phyloP scores from a whole-genome alignment of 2,113 vertebrate genomes.

The Urocitellus parryii region DNA sequence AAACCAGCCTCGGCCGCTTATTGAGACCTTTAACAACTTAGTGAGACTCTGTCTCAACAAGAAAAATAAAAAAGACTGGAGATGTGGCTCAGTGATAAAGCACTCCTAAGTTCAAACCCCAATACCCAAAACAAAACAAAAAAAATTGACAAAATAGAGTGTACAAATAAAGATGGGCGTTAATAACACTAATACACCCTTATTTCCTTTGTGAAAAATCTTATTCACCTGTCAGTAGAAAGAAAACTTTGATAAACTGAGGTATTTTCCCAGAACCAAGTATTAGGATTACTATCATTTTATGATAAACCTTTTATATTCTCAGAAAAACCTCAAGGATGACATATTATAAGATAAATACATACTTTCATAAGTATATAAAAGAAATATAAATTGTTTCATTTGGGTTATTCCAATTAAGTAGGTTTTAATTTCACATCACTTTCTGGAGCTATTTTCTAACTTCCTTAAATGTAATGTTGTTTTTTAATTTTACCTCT shows the following conservation, averaged over 20 bases:
- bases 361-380: not conserved
- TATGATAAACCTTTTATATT: not conserved
- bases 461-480: not conserved
- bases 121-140: too few species aligned
- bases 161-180: not conserved
- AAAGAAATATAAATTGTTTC: conserved; percentile 39
- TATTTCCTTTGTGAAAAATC: not conserved
- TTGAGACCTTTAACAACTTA: too few species aligned
- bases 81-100: too few species aligned
- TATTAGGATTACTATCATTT: not conserved
- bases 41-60: too few species aligned
- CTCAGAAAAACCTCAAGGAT: not conserved
- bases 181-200: not conserved
- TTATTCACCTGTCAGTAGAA: not conserved
- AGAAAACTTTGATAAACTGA: not conserved
- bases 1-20: too few species aligned
- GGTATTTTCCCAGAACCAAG: not conserved
- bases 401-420: not conserved
- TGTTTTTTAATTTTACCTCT: conserved; percentile 59
- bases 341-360: not conserved
- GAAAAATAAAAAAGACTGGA: too few species aligned
- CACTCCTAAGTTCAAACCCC: too few species aligned
- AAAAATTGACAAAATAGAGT: not conserved
- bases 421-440: conserved; percentile 56
- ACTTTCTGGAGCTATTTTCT: conserved; percentile 28